Conservation (phyloP, 2,888 invertebrate species). For the Drosophila sordidula region DNA sequence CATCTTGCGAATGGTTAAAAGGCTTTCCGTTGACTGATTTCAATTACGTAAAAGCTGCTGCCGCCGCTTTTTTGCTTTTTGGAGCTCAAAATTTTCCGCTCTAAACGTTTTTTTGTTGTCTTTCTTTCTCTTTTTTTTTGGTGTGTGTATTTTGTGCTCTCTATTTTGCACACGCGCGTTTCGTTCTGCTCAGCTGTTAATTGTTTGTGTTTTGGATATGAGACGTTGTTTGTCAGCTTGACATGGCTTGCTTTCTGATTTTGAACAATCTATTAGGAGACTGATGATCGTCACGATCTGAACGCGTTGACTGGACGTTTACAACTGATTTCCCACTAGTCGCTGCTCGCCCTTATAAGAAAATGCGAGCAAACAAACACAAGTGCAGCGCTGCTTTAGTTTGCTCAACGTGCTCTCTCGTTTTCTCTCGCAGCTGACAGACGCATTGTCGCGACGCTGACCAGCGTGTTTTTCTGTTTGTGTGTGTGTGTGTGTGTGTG, state of each 20-base stretch:
- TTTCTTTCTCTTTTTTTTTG: conserved; percentile 25
- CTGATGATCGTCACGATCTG: conserved; percentile 49
- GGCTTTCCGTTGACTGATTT: conserved; percentile 5
- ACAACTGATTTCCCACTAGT: conserved; percentile 73
- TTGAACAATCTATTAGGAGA: neutral
- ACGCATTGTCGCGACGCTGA: conserved; percentile 54
- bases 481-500: conserved; percentile 1
- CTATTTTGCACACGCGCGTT: conserved; percentile 74
- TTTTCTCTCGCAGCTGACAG: conserved; percentile 38
- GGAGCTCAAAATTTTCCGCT: conserved; percentile 69
- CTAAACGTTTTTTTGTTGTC: conserved; percentile 31
- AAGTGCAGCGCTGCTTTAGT: conserved; percentile 32
- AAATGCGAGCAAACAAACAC: conserved; percentile 69
- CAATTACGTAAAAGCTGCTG: conserved; percentile 54
- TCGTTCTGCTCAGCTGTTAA: conserved; percentile 64
- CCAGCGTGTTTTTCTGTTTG: conserved; percentile 21
- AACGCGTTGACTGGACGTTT: conserved; percentile 59
- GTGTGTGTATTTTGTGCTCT: conserved; percentile 26
- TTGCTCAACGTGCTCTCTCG: conserved; percentile 22
- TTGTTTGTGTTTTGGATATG: conserved; percentile 54
- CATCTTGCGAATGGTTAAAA: conserved; percentile 56
- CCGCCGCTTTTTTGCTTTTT: conserved; percentile 32
- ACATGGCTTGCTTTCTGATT: conserved; percentile 9
- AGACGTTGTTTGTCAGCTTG: conserved; percentile 14
- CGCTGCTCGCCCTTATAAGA: conserved; percentile 70